phyloP scores from a whole-genome alignment of 2,113 vertebrate genomes.

The Pituophis catenifer region DNA sequence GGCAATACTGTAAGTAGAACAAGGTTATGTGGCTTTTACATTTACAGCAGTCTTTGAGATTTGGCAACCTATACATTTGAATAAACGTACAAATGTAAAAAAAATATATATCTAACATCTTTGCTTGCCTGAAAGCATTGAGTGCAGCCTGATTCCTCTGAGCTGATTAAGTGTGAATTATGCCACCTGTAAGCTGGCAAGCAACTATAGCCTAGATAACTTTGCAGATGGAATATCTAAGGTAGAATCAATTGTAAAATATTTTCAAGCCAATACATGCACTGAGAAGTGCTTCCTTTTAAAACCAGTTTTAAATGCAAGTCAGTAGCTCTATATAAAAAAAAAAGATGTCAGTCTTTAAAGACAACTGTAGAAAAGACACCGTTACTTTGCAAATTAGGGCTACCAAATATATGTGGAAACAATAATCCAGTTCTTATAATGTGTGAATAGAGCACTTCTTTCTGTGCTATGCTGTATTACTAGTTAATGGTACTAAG shows the following conservation, averaged over 20 bases:
- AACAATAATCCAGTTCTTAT: neutral
- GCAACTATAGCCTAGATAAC: neutral
- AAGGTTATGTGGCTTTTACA: neutral
- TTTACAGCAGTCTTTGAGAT: neutral
- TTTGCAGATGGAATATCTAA: neutral
- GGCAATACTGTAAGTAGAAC: neutral
- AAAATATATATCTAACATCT: neutral
- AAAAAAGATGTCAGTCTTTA: neutral
- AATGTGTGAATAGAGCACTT: neutral
- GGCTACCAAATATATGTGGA: neutral
- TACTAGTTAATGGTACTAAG: neutral
- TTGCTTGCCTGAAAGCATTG: slow-evolving; percentile 5
- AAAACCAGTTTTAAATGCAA: slow-evolving; percentile 13
- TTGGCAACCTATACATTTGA: slow-evolving; percentile 2
- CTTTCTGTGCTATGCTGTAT: neutral
- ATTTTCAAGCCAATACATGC: neutral
- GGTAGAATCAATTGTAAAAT: neutral
- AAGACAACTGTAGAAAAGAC: neutral
- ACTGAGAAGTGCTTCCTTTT: slow-evolving; percentile 13
- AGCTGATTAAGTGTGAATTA: neutral
- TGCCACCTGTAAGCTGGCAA: neutral
- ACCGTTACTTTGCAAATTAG: neutral
- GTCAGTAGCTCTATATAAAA: neutral
- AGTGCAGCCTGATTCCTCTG: neutral
- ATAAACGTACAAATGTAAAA: slow-evolving; percentile 3